Conservation (phyloP, 2,888 invertebrate species). For the Pharmacophagus antenor region DNA sequence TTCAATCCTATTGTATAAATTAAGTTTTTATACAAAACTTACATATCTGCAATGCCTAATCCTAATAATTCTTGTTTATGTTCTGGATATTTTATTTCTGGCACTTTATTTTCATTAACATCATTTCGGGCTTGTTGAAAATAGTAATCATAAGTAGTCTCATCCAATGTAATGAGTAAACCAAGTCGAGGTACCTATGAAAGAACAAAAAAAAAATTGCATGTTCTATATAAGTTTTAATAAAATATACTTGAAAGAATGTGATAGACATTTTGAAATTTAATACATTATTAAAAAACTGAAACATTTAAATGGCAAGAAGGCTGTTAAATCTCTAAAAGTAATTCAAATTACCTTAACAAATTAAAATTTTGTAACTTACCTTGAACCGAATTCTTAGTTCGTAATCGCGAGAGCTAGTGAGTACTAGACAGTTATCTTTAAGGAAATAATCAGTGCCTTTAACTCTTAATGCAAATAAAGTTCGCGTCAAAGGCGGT, state of each 20-base stretch:
- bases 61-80: conserved; percentile 90
- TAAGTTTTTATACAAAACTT: conserved; percentile 45
- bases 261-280: too few species aligned
- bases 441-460: conserved; percentile 85
- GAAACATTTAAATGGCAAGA: not conserved
- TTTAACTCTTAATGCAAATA: conserved; percentile 87
- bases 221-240: not conserved
- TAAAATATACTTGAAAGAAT: too few species aligned
- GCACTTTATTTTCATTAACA: conserved; percentile 88
- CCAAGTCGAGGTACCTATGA: conserved; percentile 80
- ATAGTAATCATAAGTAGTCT: conserved; percentile 90
- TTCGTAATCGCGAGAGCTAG: conserved; percentile 82
- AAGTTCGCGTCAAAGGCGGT: conserved; percentile 87
- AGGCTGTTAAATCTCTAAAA: not conserved
- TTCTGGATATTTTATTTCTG: conserved; percentile 89
- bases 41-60: conserved; percentile 93
- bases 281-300: too few species aligned
- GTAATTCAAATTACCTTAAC: not conserved
- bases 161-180: conserved; percentile 84
- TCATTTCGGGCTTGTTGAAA: conserved; percentile 92
- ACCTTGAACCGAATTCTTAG: conserved; percentile 91
- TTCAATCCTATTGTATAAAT: too few species aligned
- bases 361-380: conserved; percentile 31
- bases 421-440: conserved; percentile 76
- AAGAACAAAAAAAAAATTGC: not conserved